These are phyloP conservation scores for Atherinomorus stipes DNA, from an alignment of 2,113 vertebrate genomes.

Conservation along the genomic window DNA sequence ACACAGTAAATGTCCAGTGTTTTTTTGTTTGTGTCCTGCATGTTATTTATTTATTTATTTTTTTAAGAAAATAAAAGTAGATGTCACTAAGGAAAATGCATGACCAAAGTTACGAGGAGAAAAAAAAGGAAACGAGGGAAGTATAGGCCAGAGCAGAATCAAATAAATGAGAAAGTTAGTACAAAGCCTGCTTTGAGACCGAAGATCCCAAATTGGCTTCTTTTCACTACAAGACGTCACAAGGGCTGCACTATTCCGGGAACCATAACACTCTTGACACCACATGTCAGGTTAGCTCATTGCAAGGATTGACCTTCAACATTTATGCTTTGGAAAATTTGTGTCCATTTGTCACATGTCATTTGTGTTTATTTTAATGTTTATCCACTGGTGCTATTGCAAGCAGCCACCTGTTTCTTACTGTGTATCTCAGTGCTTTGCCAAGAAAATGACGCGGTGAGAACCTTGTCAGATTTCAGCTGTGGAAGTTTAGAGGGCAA, in stretches of 20 bases:
- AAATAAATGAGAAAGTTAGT: conserved; percentile 21
- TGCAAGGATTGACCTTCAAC: conserved; percentile 16
- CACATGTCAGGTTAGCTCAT: conserved; percentile 22
- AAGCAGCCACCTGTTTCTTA: conserved; percentile 10
- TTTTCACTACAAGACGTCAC: conserved; percentile 44
- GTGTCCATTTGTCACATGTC: background rate
- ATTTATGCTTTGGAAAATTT: conserved; percentile 1
- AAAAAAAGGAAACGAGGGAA: background rate
- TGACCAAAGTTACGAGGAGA: background rate
- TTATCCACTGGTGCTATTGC: background rate
- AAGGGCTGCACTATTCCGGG: conserved; percentile 43
- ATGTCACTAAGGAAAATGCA: background rate
- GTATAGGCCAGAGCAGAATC: background rate
- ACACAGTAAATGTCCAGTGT: too few species aligned
- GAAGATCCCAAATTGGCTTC: conserved; percentile 15
- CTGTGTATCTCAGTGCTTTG: background rate
- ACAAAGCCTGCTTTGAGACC: conserved; percentile 58
- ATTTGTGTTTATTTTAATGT: conserved; percentile 12
- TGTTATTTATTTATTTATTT: too few species aligned
- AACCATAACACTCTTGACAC: conserved; percentile 13
- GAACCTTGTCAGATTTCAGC: background rate
- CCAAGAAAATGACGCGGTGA: background rate
- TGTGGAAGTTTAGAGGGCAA: background rate
- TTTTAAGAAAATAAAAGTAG: background rate
- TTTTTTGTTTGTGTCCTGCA: too few species aligned